Evolutionary conservation across 2,113 vertebrate genomes (phyloP), one percentile per base, ranked within the genome.

Genomic region (Hiodon alosoides): DNA sequence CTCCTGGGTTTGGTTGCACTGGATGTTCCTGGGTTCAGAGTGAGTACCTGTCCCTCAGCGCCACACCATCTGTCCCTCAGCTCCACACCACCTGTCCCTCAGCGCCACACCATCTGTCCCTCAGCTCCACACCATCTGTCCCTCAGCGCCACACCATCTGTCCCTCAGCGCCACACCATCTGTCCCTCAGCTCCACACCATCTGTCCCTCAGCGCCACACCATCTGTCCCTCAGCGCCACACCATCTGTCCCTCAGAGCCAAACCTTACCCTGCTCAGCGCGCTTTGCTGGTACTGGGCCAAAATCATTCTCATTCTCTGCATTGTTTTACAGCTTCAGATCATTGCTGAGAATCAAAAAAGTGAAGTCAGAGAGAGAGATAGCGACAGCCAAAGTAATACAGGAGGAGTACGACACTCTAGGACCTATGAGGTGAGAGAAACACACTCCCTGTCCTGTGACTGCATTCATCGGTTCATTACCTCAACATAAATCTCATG

Each of bases 1-100:
- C 9, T 93, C 93, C 48, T 97, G 96, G 95, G 17, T 94, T 14
- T 98, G 94, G 94, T 89, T 98, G 5, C 92, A 94, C 8, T 95
- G 94, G 94, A 84, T 98, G 77, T 98, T 93, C 88, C 82, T 97
- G 65, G 92, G 93, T 52, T 91, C 94, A 82, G 86, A 96, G 95
- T 96, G 90, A 96, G 95, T 91, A 71, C 78, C 48, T n/a, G 52
- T 60, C 16, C 62, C 11, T 71, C 69, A 69, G 3, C 55, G 50
- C 14, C 13, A 68, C 48, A 53, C 55, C 14, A 31, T n/a, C 52
- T 60, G 59, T 8, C 14, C 46, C 6, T 64, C 58, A 62, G 10
- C 17, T n/a, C n/a, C n/a, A n/a, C 8, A 14, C 55, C 57, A 11
- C 46, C 16, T 17, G 62, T 67, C 7, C n/a, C n/a, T n/a, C n/a